Percentiles rank a stretch among this genome's conserved stretches.
Conservation (phyloP, 2,113 vertebrate species). For the Xiphorhynchus elegans region DNA sequence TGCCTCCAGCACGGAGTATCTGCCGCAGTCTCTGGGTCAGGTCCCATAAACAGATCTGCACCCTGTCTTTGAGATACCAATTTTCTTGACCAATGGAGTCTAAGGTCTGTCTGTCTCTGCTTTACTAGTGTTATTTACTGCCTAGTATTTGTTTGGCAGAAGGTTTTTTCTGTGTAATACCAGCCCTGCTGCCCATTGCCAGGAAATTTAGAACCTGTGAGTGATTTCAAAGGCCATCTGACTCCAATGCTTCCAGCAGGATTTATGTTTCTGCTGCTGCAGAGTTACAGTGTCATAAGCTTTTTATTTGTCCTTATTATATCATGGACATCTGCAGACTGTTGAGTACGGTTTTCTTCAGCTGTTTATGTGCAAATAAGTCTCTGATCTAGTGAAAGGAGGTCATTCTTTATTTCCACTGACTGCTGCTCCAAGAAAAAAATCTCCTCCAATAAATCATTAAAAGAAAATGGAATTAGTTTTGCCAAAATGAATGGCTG, state of each 20-base stretch:
- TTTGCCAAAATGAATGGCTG: neutral
- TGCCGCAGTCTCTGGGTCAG: neutral
- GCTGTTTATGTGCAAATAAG: slow-evolving; percentile 23
- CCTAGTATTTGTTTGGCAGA: slow-evolving; percentile 36
- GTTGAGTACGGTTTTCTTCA: slow-evolving; percentile 45
- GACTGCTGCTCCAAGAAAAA: neutral
- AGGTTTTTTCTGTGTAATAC: slow-evolving; percentile 45
- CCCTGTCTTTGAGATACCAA: neutral
- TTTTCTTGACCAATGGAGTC: neutral
- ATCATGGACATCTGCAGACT: slow-evolving; percentile 41
- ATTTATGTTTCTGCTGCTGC: slow-evolving; percentile 48
- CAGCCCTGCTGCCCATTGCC: slow-evolving; percentile 12
- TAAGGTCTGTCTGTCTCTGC: neutral
- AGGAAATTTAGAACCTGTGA: slow-evolving; percentile 61
- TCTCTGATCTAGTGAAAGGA: slow-evolving; percentile 29
- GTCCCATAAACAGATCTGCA: neutral
- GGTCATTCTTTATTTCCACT: slow-evolving; percentile 2
- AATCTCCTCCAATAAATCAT: neutral
- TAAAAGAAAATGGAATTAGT: slow-evolving; percentile 41
- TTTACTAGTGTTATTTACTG: slow-evolving; percentile 18
- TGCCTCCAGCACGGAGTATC: rapidly evolving
- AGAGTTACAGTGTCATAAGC: slow-evolving; percentile 61
- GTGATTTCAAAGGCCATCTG: slow-evolving; percentile 54
- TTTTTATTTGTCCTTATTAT: slow-evolving; percentile 65
- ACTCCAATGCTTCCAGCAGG: slow-evolving; percentile 35